Conservation (phyloP, 2,113 vertebrate genomes). For the Columba janthina region DNA sequence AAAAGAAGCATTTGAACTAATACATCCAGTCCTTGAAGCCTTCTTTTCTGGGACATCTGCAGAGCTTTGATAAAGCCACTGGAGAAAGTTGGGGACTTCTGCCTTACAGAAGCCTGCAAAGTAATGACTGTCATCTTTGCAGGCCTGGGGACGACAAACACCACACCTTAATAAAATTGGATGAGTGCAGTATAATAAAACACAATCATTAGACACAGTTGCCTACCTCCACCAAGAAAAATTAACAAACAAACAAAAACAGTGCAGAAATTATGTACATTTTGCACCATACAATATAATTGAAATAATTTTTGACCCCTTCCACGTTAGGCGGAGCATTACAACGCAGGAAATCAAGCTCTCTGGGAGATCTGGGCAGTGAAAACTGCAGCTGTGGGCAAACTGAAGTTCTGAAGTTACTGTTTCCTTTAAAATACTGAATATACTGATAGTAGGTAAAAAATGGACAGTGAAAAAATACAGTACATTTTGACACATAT, state of each 20-base stretch:
- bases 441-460: neutral
- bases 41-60: constrained; percentile 26
- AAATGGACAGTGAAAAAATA: neutral
- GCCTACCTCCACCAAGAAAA: accelerated
- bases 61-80: neutral
- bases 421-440: neutral
- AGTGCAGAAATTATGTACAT: neutral
- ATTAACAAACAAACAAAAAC: too few relatives aligned
- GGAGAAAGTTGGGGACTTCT: neutral
- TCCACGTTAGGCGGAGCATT: neutral
- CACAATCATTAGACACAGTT: neutral
- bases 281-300: neutral
- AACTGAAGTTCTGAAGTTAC: neutral
- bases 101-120: neutral
- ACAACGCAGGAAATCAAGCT: neutral
- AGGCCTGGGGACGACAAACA: neutral
- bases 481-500: neutral
- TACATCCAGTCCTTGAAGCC: neutral
- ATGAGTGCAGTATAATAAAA: neutral
- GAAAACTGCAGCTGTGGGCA: neutral
- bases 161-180: neutral
- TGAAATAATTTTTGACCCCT: neutral
- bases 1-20: constrained; percentile 5
- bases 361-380: neutral
- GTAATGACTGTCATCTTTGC: neutral